Percentiles rank a stretch among this genome's conserved stretches.
Evolutionary conservation across 2,888 invertebrate species (phyloP).

Genomic region (Actias luna): DNA sequence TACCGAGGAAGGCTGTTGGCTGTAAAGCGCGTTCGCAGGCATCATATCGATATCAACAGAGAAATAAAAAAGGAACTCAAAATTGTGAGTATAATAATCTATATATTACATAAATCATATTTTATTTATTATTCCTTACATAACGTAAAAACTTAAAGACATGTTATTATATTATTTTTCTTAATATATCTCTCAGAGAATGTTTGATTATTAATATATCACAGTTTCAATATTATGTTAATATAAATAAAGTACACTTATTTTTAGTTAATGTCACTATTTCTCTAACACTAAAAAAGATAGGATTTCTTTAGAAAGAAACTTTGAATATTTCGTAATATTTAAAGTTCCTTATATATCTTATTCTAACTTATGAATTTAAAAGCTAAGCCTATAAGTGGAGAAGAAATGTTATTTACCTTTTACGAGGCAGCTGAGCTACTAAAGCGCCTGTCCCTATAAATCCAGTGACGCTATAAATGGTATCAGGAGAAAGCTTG

Average conservation of each 20-base stretch:
- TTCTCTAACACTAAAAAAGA: no score
- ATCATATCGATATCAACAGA: conserved; percentile 93
- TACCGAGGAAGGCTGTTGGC: conserved; percentile 94
- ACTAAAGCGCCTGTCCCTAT: conserved; percentile 9
- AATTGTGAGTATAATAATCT: conserved; percentile 82
- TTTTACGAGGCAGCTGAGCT: conserved; percentile 3
- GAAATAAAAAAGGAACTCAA: conserved; percentile 96
- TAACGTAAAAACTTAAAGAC: no score
- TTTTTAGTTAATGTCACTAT: no score
- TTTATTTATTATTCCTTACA: not conserved
- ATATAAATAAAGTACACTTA: no score
- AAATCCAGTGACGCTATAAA: conserved; percentile 1
- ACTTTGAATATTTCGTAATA: not conserved
- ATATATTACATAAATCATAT: not conserved
- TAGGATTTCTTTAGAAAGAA: no score
- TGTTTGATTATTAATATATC: no score
- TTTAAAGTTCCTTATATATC: not conserved
- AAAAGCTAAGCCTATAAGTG: not conserved
- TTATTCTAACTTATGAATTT: not conserved
- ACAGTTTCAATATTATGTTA: no score
- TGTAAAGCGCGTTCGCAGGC: conserved; percentile 91
- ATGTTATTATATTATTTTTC: no score
- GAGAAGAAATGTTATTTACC: not conserved
- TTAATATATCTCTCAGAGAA: no score
- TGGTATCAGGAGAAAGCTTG: conserved; percentile 2